Conservation (phyloP, 2,113 vertebrate species). For the Leucopsar rothschildi region DNA sequence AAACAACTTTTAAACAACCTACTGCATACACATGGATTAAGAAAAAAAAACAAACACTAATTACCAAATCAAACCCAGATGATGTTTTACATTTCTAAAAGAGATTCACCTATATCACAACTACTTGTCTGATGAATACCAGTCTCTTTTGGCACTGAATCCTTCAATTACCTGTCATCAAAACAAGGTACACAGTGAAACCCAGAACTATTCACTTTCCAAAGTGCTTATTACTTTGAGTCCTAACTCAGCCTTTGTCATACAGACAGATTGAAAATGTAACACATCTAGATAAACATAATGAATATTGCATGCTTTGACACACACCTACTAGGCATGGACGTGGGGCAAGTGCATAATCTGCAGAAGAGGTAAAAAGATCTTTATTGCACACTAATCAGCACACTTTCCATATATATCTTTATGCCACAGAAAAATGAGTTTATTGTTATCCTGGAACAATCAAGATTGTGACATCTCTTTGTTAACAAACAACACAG, state of each 20-base stretch:
- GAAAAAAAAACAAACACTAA: neutral
- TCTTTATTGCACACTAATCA: neutral
- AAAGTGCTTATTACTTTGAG: neutral
- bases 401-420: neutral
- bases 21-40: neutral
- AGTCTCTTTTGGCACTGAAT: neutral
- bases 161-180: neutral
- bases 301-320: neutral
- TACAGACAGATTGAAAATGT: neutral
- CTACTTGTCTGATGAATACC: neutral
- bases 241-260: neutral
- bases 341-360: neutral
- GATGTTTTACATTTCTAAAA: neutral
- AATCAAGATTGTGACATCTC: neutral
- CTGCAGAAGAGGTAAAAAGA: neutral
- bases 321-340: neutral
- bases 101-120: neutral
- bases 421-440: neutral
- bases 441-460: neutral
- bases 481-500: neutral
- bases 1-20: neutral
- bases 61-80: neutral
- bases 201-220: neutral
- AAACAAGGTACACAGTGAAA: neutral
- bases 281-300: neutral